phyloP scores from a whole-genome alignment of 2,113 vertebrate genomes.

The Tenebrosternarchus preto region DNA sequence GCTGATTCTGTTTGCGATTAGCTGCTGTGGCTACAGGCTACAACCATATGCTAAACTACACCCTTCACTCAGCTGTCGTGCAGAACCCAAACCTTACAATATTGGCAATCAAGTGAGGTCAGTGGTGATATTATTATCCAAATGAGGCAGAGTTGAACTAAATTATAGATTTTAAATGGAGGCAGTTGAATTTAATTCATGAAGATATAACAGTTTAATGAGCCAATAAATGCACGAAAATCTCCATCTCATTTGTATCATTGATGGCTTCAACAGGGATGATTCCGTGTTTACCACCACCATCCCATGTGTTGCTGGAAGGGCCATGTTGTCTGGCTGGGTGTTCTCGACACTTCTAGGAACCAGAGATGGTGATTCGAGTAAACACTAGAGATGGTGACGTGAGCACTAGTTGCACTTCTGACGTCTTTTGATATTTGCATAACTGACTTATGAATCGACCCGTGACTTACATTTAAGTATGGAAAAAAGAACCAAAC shows the following conservation, averaged over 20 bases:
- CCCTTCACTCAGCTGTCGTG: conserved; percentile 35
- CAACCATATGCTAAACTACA: conserved; percentile 54
- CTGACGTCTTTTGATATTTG: no score
- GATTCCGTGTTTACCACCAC: not conserved
- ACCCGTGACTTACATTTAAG: no score
- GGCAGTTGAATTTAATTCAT: no score
- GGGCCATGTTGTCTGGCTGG: no score
- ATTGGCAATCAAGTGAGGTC: not conserved
- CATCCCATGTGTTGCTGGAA: not conserved
- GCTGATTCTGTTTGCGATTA: conserved; percentile 62
- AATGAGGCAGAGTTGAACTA: conserved; percentile 20
- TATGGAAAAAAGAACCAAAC: no score
- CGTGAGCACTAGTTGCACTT: no score
- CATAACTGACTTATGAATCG: no score
- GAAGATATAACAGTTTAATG: no score
- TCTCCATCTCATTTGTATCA: not conserved
- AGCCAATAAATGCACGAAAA: not conserved
- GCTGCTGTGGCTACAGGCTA: conserved; percentile 65
- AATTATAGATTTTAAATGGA: conserved; percentile 31
- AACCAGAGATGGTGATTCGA: no score
- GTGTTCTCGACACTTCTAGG: no score
- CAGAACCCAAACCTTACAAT: conserved; percentile 15
- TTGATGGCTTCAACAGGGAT: not conserved
- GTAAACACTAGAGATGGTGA: no score
- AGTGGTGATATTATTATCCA: not conserved